These are phyloP conservation scores for Myiotriccus ornatus DNA, from an alignment of 2,797 vertebrate genomes.

Conservation along the genomic window DNA sequence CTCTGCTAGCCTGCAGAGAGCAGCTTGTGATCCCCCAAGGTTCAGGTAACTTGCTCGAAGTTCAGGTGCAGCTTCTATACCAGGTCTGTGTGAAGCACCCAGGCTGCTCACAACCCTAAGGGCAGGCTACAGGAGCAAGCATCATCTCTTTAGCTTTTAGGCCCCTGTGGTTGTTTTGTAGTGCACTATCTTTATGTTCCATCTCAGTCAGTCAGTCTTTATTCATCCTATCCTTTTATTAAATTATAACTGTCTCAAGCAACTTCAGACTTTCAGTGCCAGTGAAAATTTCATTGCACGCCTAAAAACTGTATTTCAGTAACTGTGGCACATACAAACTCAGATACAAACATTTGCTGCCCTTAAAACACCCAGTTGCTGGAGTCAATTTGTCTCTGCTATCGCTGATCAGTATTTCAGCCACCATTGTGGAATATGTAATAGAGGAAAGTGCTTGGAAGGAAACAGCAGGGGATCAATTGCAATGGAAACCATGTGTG, in stretches of 20 bases:
- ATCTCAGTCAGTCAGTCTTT: neutral
- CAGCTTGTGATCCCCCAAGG: neutral
- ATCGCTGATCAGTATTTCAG: neutral
- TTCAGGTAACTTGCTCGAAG: rapidly evolving
- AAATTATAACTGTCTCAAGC: neutral
- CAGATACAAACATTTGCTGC: neutral
- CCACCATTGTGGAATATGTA: slow-evolving; percentile 33
- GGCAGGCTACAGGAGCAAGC: neutral
- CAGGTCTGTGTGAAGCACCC: neutral
- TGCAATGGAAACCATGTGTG: slow-evolving; percentile 49
- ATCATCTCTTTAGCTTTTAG: neutral
- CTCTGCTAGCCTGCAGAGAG: neutral
- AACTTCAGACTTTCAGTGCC: neutral
- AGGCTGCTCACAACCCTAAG: neutral
- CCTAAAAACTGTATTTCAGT: neutral
- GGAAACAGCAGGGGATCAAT: slow-evolving; percentile 35
- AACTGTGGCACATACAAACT: neutral
- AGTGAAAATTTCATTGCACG: neutral
- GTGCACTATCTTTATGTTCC: neutral
- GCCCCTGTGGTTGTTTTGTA: neutral
- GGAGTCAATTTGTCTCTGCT: slow-evolving; percentile 33
- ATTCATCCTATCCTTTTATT: neutral
- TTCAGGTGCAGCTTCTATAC: neutral
- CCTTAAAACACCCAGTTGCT: neutral
- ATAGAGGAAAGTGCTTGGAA: slow-evolving; percentile 43